phyloP scores from a whole-genome alignment of 2,113 vertebrate genomes.

The Tachycineta bicolor region DNA sequence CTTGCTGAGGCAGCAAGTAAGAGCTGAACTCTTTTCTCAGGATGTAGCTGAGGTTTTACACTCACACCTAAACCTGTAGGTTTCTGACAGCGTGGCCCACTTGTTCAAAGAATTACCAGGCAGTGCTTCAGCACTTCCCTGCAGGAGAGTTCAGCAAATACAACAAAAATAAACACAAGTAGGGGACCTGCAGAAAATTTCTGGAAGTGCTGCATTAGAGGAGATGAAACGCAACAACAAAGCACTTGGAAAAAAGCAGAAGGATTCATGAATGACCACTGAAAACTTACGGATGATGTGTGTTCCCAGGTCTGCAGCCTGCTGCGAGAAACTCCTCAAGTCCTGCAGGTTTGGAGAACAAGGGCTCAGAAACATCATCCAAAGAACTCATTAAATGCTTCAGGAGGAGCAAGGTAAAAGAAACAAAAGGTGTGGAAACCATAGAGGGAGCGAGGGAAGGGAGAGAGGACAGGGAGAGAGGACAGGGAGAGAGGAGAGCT shows the following conservation, averaged over 20 bases:
- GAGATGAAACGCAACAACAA: not conserved
- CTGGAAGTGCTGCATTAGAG: not conserved
- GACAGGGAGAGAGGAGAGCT: not conserved
- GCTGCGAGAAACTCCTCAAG: not conserved
- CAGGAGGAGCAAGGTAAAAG: constrained; percentile 79
- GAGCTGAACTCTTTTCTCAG: constrained; percentile 22
- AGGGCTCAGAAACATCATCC: not conserved
- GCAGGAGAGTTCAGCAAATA: not conserved
- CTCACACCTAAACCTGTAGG: not conserved
- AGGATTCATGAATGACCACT: not conserved
- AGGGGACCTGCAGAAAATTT: not conserved
- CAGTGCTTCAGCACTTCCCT: not conserved
- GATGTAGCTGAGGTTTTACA: not conserved
- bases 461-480: not conserved
- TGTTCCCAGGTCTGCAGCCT: constrained; percentile 49
- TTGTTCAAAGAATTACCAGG: not conserved
- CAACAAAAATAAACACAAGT: not conserved
- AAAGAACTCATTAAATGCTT: constrained; percentile 69
- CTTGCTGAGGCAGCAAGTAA: constrained; percentile 77
- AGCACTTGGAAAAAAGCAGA: not conserved
- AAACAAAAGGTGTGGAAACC: not conserved
- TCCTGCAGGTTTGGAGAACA: not conserved
- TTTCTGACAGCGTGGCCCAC: not conserved
- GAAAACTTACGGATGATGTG: not conserved
- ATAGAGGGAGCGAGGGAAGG: not conserved